These are phyloP conservation scores for Steinernema scapterisci DNA, from an alignment of 2,888 invertebrate species.

Conservation along the genomic window DNA sequence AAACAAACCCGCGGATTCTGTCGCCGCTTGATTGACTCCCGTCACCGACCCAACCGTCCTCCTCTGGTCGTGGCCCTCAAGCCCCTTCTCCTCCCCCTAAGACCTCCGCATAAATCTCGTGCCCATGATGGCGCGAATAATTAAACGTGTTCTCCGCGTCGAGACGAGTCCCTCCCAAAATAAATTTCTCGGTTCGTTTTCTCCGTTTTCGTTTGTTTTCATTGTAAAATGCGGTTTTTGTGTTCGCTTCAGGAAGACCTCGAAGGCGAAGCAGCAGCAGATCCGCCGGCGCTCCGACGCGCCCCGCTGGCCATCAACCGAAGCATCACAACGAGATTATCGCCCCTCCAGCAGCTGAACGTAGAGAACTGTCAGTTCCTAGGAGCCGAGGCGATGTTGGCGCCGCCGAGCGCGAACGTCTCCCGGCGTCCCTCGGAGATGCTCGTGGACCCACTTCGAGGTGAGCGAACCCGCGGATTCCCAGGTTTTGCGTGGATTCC, in stretches of 20 bases:
- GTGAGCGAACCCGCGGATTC: slow-evolving; percentile 31
- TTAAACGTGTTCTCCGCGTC: slow-evolving; percentile 9
- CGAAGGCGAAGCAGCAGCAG: not conserved
- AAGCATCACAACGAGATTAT: slow-evolving; percentile 12
- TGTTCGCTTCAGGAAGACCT: slow-evolving; percentile 10
- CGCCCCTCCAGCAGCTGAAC: not conserved
- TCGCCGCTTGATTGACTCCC: slow-evolving; percentile 1
- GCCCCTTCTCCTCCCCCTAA: not conserved
- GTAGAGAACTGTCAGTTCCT: not conserved
- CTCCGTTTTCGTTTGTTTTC: not conserved
- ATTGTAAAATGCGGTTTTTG: not conserved
- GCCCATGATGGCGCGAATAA: not conserved
- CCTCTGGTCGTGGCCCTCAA: not conserved
- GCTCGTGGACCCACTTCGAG: slow-evolving; percentile 38
- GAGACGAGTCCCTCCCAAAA: slow-evolving; percentile 5
- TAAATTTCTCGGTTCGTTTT: slow-evolving; percentile 19
- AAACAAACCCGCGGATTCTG: not conserved
- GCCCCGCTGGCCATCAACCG: not conserved
- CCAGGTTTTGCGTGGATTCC: too few species aligned
- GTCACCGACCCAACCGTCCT: not conserved
- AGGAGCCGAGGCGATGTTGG: slow-evolving; percentile 17
- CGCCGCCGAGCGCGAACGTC: slow-evolving; percentile 22
- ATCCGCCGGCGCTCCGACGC: not conserved
- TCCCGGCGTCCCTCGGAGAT: slow-evolving; percentile 42
- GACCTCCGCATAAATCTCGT: slow-evolving; percentile 9